Evolutionary conservation across 1,140 invertebrate species (phyloP), one percentile per base, ranked within the genome.

Genomic region (Sweltsa coloradensis): DNA sequence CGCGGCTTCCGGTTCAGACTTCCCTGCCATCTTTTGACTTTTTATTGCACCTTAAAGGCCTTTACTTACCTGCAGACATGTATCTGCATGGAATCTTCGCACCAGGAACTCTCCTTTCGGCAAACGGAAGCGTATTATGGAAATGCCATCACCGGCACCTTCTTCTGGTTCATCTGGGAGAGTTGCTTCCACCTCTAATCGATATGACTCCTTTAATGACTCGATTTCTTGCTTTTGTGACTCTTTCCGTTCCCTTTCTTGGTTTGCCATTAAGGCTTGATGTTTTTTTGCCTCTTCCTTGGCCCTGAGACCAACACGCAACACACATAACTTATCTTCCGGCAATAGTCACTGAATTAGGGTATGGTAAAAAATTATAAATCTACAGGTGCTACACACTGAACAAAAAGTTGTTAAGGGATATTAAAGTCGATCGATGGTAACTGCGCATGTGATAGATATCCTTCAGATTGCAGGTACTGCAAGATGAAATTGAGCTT

Each of bases 251-350:
- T 78, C 72, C 54, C 75, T 69, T 58, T 78, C 74, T 56, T 78
- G 71, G 47, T 74, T 74, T 52, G 77, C 75, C 44, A 78, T 72
- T 51, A 78, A 64, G 59, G 84, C 81, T 66, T 81, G 77, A 56
- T 78, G 71, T 45, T 78, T 75, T 65, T 83, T 86, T 3, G 83
- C 76, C 69, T 87, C 83, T 66, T 89, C 86, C 71, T 90, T 90
- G 26, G 85, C 85, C 68, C 81, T 83, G 59, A 41, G 69, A 66
- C 45, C 34, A 39, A 54, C 47, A 54, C 11, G 29, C 16, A 31
- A 31, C 16, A n/a, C n/a, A n/a, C n/a, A n/a, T n/a, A n/a, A n/a
- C n/a, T n/a, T n/a, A n/a, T n/a, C n/a, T n/a, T n/a, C n/a, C n/a
- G n/a, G n/a, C n/a, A n/a, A n/a, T n/a, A n/a, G n/a, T n/a, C n/a